Base-by-base conservation (phyloP, 1,140 invertebrate species). In the Sinonovacula constricta region DNA sequence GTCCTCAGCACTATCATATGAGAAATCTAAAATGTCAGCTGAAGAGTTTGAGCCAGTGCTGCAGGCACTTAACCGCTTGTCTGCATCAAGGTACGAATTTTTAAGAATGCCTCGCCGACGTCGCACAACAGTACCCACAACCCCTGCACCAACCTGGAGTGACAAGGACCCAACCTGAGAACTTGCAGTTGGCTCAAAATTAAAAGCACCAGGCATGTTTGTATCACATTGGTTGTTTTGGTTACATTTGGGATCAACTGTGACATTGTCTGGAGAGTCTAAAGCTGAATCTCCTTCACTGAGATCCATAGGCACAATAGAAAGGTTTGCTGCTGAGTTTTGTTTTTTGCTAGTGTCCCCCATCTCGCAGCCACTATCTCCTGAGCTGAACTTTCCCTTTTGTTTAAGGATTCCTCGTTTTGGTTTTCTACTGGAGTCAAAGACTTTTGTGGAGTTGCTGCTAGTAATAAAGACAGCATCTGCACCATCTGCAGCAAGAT, bases 1-100 rank as follows among this genome's bases (percentile, higher is more conserved):
- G 24, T 84, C 85, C 18, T 90, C 89, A 22, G 72, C 74, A 65
- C 88, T 89, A 79, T 90, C 89, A 54, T 90, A 90, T 2, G 88
- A 89, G 77, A 90, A 87, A 77, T 90, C 87, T 24, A 90, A 78
- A 66, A 90, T 86, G 72, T 90, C 89, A 34, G 84, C 87, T 2
- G 89, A 90, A 2, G 89, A 90, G 77, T 88, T 89, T 45, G 89
- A 90, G 26, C 88, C 83, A 1, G 84, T 65, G 69, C 89, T 90
- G 70, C 88, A 84, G 3, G 87, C 79, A 71, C 88, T 89, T n/a
- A 87, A 80, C n/a, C 89, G 69, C 68, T 89, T 89, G 59, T 81
- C 82, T 10, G 83, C 70, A 15, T 87, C 82, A 24, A 62, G 59
- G 22, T 68, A 63, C 1, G 54, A 22, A 60, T 84, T 86, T 67